Base-by-base conservation (phyloP, 2,797 vertebrate genomes). In the Perodicticus potto region DNA sequence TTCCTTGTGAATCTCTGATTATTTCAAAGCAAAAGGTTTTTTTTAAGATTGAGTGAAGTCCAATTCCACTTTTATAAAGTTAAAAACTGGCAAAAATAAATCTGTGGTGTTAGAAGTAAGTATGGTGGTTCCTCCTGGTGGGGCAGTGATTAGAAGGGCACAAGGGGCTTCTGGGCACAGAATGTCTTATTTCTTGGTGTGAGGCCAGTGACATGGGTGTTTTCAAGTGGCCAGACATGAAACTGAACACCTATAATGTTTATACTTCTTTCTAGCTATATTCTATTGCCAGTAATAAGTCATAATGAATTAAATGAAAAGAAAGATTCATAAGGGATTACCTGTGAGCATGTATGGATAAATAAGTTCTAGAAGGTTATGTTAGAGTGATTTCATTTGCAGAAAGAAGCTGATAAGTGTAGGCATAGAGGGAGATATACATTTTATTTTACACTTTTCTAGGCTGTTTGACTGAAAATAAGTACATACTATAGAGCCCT, bases 351-450 rank as follows among this genome's bases (percentile, higher is more conserved):
- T 20, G 14, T 17, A 22, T 20, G 25, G 22, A 45, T 43, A 25
- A 37, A 53, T 10, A 32, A 57, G 22, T 73, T 74, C 74, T 78
- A 14, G 70, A 74, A 92, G 32, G 16, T 57, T n/a, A 0, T 0
- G 5, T 59, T 2, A n/a, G 9, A 27, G 23, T 14, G 2, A 7
- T 43, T 57, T 72, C 34, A 76, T 86, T 93, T 77, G 81, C 22
- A 69, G 43, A 67, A 3, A 43, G 32, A 1, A 0, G 4, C 11
- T 69, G 4, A 8, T 7, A 63, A 10, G 37, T 9, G 37, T 61
- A 74, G 34, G 6, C 4, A 8, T 3, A 20, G 61, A 43, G 49
- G 5, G 23, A 88, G 12, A 2, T 34, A 59, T 27, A 11, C 20
- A 70, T 73, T 76, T 76, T 37, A 6, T 43, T 67, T 91, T 45